Evolutionary conservation across 2,888 invertebrate species (phyloP).

Genomic region (Miltochrista miniata): DNA sequence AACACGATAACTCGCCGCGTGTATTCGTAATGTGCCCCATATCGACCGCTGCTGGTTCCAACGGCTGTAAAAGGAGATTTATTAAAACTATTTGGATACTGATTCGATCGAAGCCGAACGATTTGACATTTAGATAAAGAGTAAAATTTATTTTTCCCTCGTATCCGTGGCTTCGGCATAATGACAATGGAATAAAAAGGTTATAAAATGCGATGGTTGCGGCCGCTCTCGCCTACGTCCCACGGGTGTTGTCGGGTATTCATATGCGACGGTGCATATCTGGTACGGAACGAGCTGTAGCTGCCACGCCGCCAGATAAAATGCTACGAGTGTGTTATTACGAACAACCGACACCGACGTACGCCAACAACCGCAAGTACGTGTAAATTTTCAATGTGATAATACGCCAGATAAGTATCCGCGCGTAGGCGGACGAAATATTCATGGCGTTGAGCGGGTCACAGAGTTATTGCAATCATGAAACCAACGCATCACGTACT

Average conservation of each 20-base stretch:
- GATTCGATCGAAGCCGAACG: conserved; percentile 83
- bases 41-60: conserved; percentile 67
- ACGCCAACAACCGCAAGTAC: conserved; percentile 66
- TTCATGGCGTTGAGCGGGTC: conserved; percentile 54
- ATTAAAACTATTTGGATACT: conserved; percentile 83
- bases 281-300: conserved; percentile 51
- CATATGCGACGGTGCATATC: conserved; percentile 59
- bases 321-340: conserved; percentile 74
- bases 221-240: conserved; percentile 74
- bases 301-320: conserved; percentile 72
- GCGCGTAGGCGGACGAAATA: conserved; percentile 70
- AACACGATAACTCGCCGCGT: conserved; percentile 79
- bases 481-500: conserved; percentile 5
- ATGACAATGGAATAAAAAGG: conserved; percentile 84
- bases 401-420: conserved; percentile 71
- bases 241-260: conserved; percentile 69
- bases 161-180: conserved; percentile 65
- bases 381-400: conserved; percentile 81
- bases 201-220: conserved; percentile 79
- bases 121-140: conserved; percentile 84
- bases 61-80: conserved; percentile 82
- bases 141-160: conserved; percentile 81
- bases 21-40: conserved; percentile 73
- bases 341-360: conserved; percentile 45
- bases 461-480: neutral